Evolutionary conservation across 2,113 vertebrate species (phyloP).

Genomic region (Argyrosomus japonicus): DNA sequence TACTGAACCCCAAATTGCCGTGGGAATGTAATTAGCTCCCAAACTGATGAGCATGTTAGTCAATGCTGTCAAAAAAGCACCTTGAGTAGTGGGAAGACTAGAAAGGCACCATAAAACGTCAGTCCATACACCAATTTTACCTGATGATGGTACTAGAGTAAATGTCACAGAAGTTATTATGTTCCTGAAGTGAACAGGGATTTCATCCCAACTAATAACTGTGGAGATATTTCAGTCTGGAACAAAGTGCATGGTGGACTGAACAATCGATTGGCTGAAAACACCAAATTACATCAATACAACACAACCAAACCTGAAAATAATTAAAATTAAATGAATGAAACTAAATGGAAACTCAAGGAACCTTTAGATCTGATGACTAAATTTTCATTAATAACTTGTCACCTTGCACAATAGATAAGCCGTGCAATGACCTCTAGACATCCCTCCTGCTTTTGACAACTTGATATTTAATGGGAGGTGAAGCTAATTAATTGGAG

Average conservation of each 20-base stretch:
- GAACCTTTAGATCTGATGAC: not conserved
- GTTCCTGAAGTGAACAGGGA: not conserved
- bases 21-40: too few species aligned
- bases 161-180: not conserved
- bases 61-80: too few species aligned
- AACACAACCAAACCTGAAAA: not conserved
- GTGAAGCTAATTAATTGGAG: not conserved
- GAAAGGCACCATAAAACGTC: too few species aligned
- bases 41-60: too few species aligned
- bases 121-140: not conserved
- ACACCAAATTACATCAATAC: not conserved
- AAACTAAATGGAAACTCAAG: not conserved
- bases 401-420: not conserved
- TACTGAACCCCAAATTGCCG: too few species aligned
- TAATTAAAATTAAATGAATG: not conserved
- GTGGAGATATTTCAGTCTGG: not conserved
- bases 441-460: not conserved
- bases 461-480: constrained; percentile 11
- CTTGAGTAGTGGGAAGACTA: too few species aligned
- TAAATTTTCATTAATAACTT: not conserved
- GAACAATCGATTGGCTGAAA: not conserved
- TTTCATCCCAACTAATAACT: not conserved
- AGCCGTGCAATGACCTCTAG: not conserved
- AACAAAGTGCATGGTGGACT: not conserved
- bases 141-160: not conserved